phyloP scores from a whole-genome alignment of 30 jellyfish, hydroid and myxozoan species.

The Euphysa ruthae region DNA sequence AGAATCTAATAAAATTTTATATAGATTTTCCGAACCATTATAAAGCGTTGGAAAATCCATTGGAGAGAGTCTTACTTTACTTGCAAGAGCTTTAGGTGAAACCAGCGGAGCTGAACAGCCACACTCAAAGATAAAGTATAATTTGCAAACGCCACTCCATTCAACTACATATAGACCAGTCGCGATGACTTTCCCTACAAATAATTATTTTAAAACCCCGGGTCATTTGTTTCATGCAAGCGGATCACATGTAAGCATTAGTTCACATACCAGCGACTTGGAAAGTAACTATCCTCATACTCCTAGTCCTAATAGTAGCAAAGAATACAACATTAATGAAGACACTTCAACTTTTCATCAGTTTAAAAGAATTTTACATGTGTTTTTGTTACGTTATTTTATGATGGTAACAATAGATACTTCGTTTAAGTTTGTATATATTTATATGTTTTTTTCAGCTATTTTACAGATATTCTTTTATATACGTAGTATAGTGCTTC shows the following conservation, averaged over 20 bases:
- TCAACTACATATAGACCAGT: not conserved
- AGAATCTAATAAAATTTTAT: slow-evolving; percentile 23
- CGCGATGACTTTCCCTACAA: not conserved
- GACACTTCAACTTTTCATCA: no score
- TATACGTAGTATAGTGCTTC: slow-evolving; percentile 4
- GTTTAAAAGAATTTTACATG: no score
- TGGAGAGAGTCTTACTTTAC: slow-evolving; percentile 25
- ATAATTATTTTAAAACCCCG: not conserved
- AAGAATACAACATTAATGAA: no score
- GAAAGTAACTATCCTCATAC: no score
- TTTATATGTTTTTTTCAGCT: not conserved
- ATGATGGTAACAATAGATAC: no score
- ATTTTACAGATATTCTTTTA: slow-evolving; percentile 13
- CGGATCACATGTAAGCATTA: no score
- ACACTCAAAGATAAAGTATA: not conserved
- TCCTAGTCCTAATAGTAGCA: no score
- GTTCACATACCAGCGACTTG: no score
- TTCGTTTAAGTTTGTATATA: not conserved
- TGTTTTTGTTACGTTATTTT: no score
- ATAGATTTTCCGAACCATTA: slow-evolving; percentile 38
- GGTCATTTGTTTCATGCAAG: not conserved
- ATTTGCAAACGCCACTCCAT: not conserved
- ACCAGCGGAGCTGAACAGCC: not conserved
- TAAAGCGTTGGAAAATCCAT: slow-evolving; percentile 37
- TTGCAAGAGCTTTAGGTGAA: slow-evolving; percentile 11